These are phyloP conservation scores for Drymonia ruficornis DNA, from an alignment of 2,888 invertebrate genomes.

Conservation along the genomic window DNA sequence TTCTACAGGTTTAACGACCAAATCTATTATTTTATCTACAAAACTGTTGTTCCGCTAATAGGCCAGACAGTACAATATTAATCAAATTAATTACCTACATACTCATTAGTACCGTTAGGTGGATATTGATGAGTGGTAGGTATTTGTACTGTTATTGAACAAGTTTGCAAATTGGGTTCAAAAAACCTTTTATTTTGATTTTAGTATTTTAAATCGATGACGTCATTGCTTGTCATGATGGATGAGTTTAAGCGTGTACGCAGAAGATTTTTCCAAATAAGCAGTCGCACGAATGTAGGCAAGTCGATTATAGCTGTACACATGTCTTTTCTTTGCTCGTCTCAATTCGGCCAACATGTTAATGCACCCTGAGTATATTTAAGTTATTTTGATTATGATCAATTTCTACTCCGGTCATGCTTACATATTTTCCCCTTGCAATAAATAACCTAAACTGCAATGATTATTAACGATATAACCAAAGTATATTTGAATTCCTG, in stretches of 20 bases:
- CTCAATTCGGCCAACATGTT: too few species aligned
- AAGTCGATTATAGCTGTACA: too few species aligned
- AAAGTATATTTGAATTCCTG: neutral
- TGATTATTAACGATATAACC: neutral
- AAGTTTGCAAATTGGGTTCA: neutral
- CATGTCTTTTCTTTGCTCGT: too few species aligned
- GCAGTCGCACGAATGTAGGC: too few species aligned
- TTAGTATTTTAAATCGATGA: neutral
- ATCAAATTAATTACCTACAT: conserved; percentile 4
- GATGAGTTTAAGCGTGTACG: too few species aligned
- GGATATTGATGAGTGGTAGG: neutral
- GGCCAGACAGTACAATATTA: neutral
- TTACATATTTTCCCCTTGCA: too few species aligned
- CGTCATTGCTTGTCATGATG: neutral
- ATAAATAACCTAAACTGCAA: too few species aligned
- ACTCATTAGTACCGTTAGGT: neutral
- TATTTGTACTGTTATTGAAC: neutral
- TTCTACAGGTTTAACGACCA: neutral
- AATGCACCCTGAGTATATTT: too few species aligned
- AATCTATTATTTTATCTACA: neutral
- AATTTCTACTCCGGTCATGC: too few species aligned
- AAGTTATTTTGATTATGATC: too few species aligned
- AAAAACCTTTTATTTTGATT: neutral
- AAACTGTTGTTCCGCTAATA: neutral
- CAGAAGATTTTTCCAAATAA: too few species aligned